phyloP scores from a whole-genome alignment of 2,888 invertebrate species.

The Allolobophora icterica region DNA sequence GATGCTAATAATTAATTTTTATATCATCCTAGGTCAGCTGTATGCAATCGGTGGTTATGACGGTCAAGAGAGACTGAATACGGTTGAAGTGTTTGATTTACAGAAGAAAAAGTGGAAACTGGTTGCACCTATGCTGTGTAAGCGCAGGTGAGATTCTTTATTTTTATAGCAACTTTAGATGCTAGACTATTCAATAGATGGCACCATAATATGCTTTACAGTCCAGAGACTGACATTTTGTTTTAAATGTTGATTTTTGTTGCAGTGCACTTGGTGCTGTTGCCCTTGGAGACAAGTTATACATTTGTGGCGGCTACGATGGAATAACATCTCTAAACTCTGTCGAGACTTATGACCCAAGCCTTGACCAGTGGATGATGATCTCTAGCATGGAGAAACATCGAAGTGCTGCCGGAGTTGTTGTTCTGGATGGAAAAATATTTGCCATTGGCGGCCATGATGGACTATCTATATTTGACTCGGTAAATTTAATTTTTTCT shows the following conservation, averaged over 20 bases:
- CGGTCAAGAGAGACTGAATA: conserved; percentile 80
- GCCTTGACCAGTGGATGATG: conserved; percentile 72
- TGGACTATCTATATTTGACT: conserved; percentile 84
- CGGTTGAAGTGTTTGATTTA: conserved; percentile 85
- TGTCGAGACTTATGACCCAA: conserved; percentile 62
- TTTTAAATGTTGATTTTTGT: conserved; percentile 4
- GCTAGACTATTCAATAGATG: neutral
- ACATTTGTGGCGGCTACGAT: conserved; percentile 65
- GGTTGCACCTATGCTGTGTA: conserved; percentile 81
- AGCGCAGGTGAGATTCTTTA: conserved; percentile 72
- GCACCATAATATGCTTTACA: neutral
- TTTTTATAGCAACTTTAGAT: neutral
- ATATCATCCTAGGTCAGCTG: conserved; percentile 53
- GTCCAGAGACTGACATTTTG: neutral
- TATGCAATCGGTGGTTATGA: conserved; percentile 83
- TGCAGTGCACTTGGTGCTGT: conserved; percentile 64
- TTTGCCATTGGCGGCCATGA: conserved; percentile 87
- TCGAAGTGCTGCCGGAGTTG: conserved; percentile 77
- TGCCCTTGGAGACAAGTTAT: conserved; percentile 59
- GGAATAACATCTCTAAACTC: conserved; percentile 62
- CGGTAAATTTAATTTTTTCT: conserved; percentile 67
- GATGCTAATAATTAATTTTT: neutral
- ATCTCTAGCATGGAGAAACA: conserved; percentile 77
- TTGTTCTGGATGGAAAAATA: conserved; percentile 76
- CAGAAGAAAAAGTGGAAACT: conserved; percentile 76